Evolutionary conservation across 2,888 invertebrate genomes (phyloP).

Genomic region (Chironomus riparius): DNA sequence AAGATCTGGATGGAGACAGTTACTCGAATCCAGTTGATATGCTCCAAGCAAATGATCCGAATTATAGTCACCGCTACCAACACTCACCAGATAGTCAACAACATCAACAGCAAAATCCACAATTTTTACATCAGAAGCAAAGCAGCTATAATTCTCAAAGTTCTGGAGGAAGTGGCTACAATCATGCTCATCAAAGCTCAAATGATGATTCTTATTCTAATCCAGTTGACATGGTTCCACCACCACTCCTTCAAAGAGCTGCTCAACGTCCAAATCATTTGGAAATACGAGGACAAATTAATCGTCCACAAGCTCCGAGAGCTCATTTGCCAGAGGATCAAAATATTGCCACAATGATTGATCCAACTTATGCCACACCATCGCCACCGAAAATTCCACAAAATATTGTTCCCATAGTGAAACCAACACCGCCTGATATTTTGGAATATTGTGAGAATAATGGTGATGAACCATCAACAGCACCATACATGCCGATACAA

Average conservation of each 20-base stretch:
- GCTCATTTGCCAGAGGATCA: conserved; percentile 30
- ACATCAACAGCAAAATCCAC: not conserved
- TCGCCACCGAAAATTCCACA: conserved; percentile 37
- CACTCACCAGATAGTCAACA: not conserved
- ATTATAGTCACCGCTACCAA: not conserved
- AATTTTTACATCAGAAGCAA: conserved; percentile 11
- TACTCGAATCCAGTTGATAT: conserved; percentile 30
- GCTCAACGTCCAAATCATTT: conserved; percentile 28
- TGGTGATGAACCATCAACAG: conserved; percentile 44
- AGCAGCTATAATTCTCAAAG: conserved; percentile 23
- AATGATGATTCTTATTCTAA: conserved; percentile 45
- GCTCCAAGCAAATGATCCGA: conserved; percentile 28
- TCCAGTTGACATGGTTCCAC: conserved; percentile 45
- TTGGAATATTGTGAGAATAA: conserved; percentile 41
- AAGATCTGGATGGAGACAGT: conserved; percentile 27
- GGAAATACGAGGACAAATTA: conserved; percentile 28
- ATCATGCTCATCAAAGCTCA: not conserved
- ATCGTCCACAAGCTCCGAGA: conserved; percentile 27
- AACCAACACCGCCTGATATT: conserved; percentile 28
- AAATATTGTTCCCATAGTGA: conserved; percentile 31
- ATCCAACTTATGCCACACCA: conserved; percentile 49
- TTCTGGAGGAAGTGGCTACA: conserved; percentile 6
- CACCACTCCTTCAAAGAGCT: conserved; percentile 35
- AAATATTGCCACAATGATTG: conserved; percentile 60
- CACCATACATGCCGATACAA: conserved; percentile 71